Evolutionary conservation across 2,797 vertebrate genomes (phyloP).

Genomic region (Nasua narica): DNA sequence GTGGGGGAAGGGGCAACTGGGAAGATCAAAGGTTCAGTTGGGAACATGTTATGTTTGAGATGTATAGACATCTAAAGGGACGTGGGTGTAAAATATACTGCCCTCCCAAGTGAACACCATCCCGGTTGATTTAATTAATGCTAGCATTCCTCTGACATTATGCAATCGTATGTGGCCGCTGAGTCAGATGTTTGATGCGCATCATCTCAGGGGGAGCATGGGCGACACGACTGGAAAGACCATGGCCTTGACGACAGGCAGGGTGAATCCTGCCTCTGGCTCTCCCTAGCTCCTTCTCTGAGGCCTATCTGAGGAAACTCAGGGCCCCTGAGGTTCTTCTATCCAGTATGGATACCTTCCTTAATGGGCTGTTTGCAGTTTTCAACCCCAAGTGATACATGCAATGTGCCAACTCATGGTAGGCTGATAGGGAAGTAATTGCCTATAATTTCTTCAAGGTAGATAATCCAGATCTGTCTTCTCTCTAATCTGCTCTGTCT

Average conservation of each 20-base stretch:
- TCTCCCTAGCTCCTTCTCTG: neutral
- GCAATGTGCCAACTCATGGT: neutral
- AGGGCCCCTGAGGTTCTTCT: neutral
- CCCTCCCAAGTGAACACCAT: neutral
- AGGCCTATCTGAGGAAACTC: neutral
- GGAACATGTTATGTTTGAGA: neutral
- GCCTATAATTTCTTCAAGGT: neutral
- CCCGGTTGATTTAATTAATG: neutral
- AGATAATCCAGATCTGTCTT: neutral
- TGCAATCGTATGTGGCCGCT: neutral
- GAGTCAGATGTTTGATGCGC: neutral
- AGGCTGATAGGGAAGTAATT: neutral
- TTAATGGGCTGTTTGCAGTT: neutral
- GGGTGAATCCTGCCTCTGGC: neutral
- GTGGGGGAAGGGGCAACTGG: neutral
- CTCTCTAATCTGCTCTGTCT: neutral
- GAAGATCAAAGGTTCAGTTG: neutral
- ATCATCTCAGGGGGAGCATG: neutral
- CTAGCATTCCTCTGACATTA: neutral
- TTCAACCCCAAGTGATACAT: neutral
- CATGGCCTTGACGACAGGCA: neutral
- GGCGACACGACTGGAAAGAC: neutral
- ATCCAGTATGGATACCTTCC: neutral
- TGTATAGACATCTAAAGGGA: neutral
- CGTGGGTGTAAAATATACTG: neutral